Evolutionary conservation across 2,113 vertebrate genomes (phyloP).

Genomic region (Hemiprocne comata): DNA sequence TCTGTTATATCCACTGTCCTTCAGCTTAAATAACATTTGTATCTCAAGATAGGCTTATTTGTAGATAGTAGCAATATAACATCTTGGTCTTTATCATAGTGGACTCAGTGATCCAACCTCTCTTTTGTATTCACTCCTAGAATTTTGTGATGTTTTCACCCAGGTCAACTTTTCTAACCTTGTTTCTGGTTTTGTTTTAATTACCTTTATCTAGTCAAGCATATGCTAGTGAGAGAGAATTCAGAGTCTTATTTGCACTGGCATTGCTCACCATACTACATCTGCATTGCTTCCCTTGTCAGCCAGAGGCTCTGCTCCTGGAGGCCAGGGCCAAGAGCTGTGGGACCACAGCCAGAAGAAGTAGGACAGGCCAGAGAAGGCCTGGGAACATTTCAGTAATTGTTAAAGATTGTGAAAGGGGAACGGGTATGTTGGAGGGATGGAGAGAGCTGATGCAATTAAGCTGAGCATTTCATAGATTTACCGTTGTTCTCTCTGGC

Average conservation of each 20-base stretch:
- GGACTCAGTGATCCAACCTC: not conserved
- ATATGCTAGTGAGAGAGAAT: not conserved
- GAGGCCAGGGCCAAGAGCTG: not conserved
- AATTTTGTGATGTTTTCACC: not conserved
- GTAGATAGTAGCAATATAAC: not conserved
- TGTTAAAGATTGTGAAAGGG: not conserved
- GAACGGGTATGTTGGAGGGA: not conserved
- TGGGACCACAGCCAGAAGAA: not conserved
- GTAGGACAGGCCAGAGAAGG: not conserved
- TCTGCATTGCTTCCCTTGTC: not conserved
- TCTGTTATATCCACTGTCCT: not conserved
- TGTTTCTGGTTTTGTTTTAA: not conserved
- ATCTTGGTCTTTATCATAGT: not conserved
- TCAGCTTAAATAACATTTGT: not conserved
- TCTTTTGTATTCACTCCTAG: not conserved
- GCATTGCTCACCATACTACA: not conserved
- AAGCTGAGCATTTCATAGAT: not conserved
- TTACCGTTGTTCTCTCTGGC: not conserved
- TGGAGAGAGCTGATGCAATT: not conserved
- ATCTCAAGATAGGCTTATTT: not conserved
- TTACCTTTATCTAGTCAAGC: not conserved
- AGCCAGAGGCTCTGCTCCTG: not conserved
- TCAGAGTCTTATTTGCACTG: not conserved
- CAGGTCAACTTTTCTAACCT: not conserved
- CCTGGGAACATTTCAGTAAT: conserved; percentile 15